Base-by-base conservation (phyloP, 64 coral and sea anemone species). In the Montipora sp. region DNA sequence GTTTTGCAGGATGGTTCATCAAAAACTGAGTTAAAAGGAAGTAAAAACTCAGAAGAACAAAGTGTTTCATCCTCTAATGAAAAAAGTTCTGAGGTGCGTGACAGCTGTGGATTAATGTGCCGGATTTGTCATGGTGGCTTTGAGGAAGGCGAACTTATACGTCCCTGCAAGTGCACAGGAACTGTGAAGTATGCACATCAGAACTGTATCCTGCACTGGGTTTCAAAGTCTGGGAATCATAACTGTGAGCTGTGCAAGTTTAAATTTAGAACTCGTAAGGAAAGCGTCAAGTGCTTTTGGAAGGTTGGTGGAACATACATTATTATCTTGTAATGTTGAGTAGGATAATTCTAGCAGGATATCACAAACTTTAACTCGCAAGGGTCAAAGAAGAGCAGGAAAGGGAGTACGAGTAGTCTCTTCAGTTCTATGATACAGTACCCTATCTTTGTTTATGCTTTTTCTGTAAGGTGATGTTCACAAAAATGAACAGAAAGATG, bases 121-220 rank as follows among this genome's bases (percentile, higher is more conserved):
- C 80, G 96, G 47, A 98, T 98, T 21, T 98, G 96, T 95, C 96
- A 98, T 55, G 75, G 96, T 58, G 96, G 90, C 8, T 70, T 80
- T 43, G 96, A 98, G 19, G 96, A 98, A 73, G 96, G 95, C 36
- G 89, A 79, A 24, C 90, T 98, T 44, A 95, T 98, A 67, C 70
- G 75, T 51, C 87, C 96, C 19, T 98, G 96, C 53, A 72, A 87
- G 50, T 98, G 96, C 69, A 84, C 93, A 19, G 96, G 96, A 87
- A 95, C 96, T 77, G 93, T 98, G 12, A 95, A 95, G 72, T 92
- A 90, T 93, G 96, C 96, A 18, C 96, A 98, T 50, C 96, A 98
- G 75, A 98, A 89, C 75, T 98, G 96, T 76, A 77, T 98, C 44
- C 68, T 95, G 21, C 92, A 92, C 44, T 98, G 96, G 96, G 95